Evolutionary conservation across 2,797 vertebrate genomes (phyloP).

Genomic region (Synaphobranchus kaupii): DNA sequence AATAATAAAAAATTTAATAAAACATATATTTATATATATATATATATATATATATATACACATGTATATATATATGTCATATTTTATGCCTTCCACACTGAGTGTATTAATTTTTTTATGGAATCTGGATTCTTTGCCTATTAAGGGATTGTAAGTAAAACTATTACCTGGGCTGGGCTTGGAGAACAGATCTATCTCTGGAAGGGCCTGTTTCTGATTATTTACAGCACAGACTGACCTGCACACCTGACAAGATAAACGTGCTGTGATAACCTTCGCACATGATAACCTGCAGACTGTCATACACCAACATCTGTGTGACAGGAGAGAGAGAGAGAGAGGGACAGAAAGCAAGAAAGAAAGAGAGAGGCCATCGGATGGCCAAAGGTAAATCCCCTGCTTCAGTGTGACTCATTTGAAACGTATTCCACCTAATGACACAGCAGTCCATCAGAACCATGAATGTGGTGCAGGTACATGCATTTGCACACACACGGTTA

Average conservation of each 20-base stretch:
- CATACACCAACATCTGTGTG: neutral
- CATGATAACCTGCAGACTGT: neutral
- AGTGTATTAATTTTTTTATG: neutral
- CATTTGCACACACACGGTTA: no score
- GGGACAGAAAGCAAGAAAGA: no score
- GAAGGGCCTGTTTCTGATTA: neutral
- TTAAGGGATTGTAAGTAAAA: neutral
- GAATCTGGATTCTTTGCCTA: neutral
- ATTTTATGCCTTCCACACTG: neutral
- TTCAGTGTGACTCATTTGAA: slow-evolving; percentile 34
- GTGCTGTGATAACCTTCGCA: slow-evolving; percentile 39
- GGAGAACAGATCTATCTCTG: neutral
- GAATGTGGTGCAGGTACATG: neutral
- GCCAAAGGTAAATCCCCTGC: slow-evolving; percentile 57
- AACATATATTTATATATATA: neutral
- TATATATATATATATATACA: no score
- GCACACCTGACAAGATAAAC: slow-evolving; percentile 62
- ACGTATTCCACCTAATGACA: slow-evolving; percentile 16
- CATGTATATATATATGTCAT: neutral
- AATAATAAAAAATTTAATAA: no score
- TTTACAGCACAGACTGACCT: slow-evolving; percentile 13
- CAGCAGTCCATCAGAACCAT: slow-evolving; percentile 6
- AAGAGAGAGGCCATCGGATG: slow-evolving; percentile 2
- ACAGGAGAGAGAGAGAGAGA: neutral
- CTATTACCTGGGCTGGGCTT: neutral